Evolutionary conservation across 2,888 invertebrate species (phyloP).

Genomic region (Galeopsomyia nigrocyanea): DNA sequence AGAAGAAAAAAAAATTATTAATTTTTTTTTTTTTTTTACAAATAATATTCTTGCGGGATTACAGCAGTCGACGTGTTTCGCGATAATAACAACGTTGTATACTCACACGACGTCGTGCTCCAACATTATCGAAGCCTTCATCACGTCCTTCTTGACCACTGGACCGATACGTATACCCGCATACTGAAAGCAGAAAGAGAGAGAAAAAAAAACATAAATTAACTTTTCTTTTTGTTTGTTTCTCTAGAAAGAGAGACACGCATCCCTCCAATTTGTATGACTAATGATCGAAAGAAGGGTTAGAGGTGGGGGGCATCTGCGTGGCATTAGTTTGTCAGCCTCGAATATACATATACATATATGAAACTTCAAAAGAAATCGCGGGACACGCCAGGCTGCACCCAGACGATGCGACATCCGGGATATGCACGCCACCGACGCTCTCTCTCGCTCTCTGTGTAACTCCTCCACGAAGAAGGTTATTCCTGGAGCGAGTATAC

Average conservation of each 20-base stretch:
- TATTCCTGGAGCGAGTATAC: constrained; percentile 28
- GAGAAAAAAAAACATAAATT: background rate
- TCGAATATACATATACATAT: background rate
- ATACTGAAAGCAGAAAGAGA: constrained; percentile 80
- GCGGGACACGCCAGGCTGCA: constrained; percentile 20
- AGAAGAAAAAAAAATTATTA: constrained; percentile 45
- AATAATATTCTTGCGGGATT: too few species aligned
- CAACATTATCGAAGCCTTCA: constrained; percentile 99
- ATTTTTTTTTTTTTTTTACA: too few species aligned
- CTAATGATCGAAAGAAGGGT: background rate
- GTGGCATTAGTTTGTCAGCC: too few species aligned
- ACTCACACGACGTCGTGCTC: constrained; percentile 96
- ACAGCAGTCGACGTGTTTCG: too few species aligned
- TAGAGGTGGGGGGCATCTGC: background rate
- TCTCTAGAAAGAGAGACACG: background rate
- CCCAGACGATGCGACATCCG: constrained; percentile 42
- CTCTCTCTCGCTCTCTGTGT: background rate
- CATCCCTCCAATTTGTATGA: background rate
- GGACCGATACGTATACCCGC: constrained; percentile 99
- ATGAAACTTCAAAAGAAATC: constrained; percentile 25
- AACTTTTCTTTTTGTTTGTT: background rate
- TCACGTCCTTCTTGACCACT: constrained; percentile 98
- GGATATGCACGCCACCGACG: constrained; percentile 33
- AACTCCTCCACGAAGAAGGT: background rate
- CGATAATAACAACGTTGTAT: constrained; percentile 41